Evolutionary conservation across 1,140 invertebrate genomes (phyloP), one percentile per base, ranked within the genome.

Genomic region (Drosophila truncata): DNA sequence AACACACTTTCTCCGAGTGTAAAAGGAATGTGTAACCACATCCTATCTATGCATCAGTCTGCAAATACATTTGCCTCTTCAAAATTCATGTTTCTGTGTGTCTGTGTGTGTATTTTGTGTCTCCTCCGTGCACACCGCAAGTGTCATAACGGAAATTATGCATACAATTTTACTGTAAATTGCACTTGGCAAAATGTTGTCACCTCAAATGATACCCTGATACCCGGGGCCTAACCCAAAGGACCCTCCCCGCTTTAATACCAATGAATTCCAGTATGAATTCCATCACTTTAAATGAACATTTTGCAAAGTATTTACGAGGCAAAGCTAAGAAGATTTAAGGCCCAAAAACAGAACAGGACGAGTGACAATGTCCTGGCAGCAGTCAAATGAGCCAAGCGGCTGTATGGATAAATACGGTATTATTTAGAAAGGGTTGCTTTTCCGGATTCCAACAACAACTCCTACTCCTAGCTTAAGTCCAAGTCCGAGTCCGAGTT

Each of bases 71-170:
- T 47, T 50, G 31, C 25, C 39, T 27, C 42, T 39, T 50, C 31
- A 59, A 58, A 58, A 27, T 49, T 13, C 27, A 41, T 44, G 66
- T 75, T 42, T 60, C 29, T 59, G 39, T 52, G 64, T 50, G 63
- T 16, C 16, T 49, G 4, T 29, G 29, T 52, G 61, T 20, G 13
- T 27, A 0, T 29, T 29, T 29, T 29, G 27, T 72, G 41, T 61
- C 33, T 61, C 44, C 33, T 61, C 44, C 41, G 58, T 54, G 61
- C 23, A 11, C 49, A 77, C 79, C 83, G 63, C 84, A 88, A 87
- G 80, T 83, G 80, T 88, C 83, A 87, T 83, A 80, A 82, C 76
- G 71, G 80, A 84, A 87, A 87, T 87, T 77, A 87, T 88, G 84
- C 84, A 88, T 83, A 80, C 75, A 88, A 88, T 87, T 87, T 61